Conservation (phyloP, 2,797 vertebrate genomes). For the Ciconia nigra region DNA sequence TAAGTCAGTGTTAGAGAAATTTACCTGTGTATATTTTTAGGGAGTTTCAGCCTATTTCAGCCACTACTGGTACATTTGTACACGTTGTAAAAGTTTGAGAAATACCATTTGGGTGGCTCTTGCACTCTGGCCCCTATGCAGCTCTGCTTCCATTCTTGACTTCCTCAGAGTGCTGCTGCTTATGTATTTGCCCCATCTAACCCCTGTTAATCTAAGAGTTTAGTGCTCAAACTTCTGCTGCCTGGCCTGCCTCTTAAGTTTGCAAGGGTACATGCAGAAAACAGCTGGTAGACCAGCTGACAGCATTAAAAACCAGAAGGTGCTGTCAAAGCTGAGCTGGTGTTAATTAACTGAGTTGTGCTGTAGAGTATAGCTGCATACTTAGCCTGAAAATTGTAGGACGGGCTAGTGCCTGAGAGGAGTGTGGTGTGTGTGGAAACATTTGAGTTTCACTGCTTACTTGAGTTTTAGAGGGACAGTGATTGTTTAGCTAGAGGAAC, state of each 20-base stretch:
- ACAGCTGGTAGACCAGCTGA: slow-evolving; percentile 15
- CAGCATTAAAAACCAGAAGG: background rate
- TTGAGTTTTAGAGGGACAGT: background rate
- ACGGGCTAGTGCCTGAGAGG: background rate
- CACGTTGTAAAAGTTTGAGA: background rate
- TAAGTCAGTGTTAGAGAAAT: background rate
- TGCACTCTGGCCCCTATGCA: background rate
- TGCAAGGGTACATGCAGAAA: background rate
- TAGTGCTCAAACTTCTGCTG: background rate
- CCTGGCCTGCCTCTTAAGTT: background rate
- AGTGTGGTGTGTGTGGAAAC: background rate
- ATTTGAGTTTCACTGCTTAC: background rate
- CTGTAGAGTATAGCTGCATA: background rate
- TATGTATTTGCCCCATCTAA: background rate
- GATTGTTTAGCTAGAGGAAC: background rate
- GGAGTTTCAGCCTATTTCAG: background rate
- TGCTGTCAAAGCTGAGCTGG: background rate
- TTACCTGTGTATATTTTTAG: background rate
- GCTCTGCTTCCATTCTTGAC: background rate
- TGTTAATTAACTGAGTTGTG: background rate
- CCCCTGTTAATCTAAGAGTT: background rate
- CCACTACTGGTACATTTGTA: background rate
- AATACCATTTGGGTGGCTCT: background rate
- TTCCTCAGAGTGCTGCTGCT: background rate
- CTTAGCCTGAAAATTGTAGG: background rate